A percentile compares a stretch with the other conserved stretches of the same genome.
phyloP scores from a whole-genome alignment of 1,140 invertebrate species.

The Phortica variegata region DNA sequence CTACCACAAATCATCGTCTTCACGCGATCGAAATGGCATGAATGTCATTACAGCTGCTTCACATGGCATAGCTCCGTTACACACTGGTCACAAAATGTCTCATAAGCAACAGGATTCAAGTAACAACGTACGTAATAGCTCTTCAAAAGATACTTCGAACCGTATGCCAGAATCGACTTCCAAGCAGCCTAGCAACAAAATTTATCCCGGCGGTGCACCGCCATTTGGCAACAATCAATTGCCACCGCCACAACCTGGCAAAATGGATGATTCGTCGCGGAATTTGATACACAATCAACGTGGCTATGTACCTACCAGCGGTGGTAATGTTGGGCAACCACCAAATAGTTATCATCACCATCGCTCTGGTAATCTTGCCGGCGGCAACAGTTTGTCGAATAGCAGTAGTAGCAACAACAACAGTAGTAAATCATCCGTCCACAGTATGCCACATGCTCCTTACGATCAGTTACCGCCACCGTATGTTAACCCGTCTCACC shows the following conservation, averaged over 20 bases:
- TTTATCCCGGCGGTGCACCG: constrained; percentile 42
- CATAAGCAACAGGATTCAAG: constrained; percentile 21
- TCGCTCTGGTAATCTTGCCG: constrained; percentile 7
- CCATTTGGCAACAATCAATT: constrained; percentile 25
- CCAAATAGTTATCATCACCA: constrained; percentile 21
- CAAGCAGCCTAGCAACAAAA: constrained; percentile 28
- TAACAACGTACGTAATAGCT: constrained; percentile 8
- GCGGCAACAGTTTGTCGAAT: too few relatives aligned
- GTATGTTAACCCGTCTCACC: constrained; percentile 34
- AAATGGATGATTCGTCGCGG: constrained; percentile 31
- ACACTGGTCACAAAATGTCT: constrained; percentile 36
- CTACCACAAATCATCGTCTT: constrained; percentile 39
- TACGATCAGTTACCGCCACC: constrained; percentile 39
- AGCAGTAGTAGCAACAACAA: too few relatives aligned
- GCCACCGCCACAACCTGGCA: constrained; percentile 19
- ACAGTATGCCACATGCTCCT: constrained; percentile 26
- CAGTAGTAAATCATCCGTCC: constrained; percentile 41
- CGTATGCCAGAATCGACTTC: too few relatives aligned
- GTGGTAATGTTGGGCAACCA: constrained; percentile 5
- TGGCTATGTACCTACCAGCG: background rate
- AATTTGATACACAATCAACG: constrained; percentile 17
- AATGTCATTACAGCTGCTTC: too few relatives aligned
- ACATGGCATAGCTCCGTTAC: constrained; percentile 10
- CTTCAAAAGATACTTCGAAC: constrained; percentile 28
- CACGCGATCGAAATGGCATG: constrained; percentile 31